These are phyloP conservation scores for Tipula vernalis DNA, from an alignment of 2,888 invertebrate genomes.

Conservation along the genomic window DNA sequence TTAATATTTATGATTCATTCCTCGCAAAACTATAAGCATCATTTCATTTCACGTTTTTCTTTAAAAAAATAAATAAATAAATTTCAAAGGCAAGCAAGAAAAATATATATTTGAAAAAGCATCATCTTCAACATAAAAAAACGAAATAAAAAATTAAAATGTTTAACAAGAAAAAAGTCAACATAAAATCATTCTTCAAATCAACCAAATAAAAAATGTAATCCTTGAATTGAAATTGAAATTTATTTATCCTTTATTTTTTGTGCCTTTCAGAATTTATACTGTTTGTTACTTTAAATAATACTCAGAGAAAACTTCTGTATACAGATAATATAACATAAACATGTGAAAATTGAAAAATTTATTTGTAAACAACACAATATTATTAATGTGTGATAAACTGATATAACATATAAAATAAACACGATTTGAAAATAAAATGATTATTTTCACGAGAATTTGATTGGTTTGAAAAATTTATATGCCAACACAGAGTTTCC, in stretches of 20 bases:
- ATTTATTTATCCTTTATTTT: neutral
- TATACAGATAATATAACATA: neutral
- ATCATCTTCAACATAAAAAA: neutral
- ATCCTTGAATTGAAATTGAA: neutral
- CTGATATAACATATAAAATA: neutral
- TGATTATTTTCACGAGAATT: neutral
- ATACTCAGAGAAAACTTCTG: neutral
- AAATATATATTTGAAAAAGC: neutral
- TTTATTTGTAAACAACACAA: neutral
- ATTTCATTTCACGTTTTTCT: neutral
- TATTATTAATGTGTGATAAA: neutral
- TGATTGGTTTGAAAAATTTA: neutral
- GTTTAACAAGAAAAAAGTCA: neutral
- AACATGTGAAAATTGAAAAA: neutral
- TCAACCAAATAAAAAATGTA: neutral
- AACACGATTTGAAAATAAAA: neutral
- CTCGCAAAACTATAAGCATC: neutral
- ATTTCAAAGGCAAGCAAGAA: neutral
- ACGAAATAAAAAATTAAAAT: neutral
- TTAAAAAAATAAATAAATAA: neutral
- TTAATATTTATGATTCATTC: neutral
- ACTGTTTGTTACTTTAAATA: neutral
- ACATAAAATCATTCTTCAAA: neutral
- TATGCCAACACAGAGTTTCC: neutral
- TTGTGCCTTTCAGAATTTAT: neutral